phyloP scores from a whole-genome alignment of 2,113 vertebrate genomes.

The Camarhynchus parvulus region DNA sequence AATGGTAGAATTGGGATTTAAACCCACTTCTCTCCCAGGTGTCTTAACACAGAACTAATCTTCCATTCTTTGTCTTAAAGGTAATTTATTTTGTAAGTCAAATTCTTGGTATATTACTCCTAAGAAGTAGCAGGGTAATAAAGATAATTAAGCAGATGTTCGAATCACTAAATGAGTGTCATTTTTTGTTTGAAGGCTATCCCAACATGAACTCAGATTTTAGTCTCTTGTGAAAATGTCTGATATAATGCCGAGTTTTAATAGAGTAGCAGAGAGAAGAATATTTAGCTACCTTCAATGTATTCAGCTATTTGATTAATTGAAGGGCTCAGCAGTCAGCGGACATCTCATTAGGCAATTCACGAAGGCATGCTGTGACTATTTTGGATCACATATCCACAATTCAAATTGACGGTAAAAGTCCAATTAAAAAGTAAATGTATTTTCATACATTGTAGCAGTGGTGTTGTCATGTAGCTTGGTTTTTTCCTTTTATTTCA shows the following conservation, averaged over 20 bases:
- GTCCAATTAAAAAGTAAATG: slow-evolving; percentile 74
- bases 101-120: slow-evolving; percentile 30
- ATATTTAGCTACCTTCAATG: slow-evolving; percentile 39
- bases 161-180: slow-evolving; percentile 11
- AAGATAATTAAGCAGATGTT: slow-evolving; percentile 65
- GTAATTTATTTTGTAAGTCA: slow-evolving; percentile 57
- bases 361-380: slow-evolving; percentile 66
- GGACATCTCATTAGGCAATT: slow-evolving; percentile 78
- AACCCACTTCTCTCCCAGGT: slow-evolving; percentile 30
- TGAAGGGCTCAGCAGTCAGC: slow-evolving; percentile 61
- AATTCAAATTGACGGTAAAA: slow-evolving; percentile 55
- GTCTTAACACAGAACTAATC: slow-evolving; percentile 30
- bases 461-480: slow-evolving; percentile 32
- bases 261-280: slow-evolving; percentile 42
- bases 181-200: slow-evolving; percentile 62
- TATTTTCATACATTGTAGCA: slow-evolving; percentile 51
- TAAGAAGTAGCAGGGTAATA: slow-evolving; percentile 42
- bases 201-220: slow-evolving; percentile 56
- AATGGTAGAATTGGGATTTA: slow-evolving; percentile 16
- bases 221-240: slow-evolving; percentile 40
- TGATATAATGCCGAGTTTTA: slow-evolving; percentile 49
- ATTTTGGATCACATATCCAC: slow-evolving; percentile 57
- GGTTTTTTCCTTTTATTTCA: slow-evolving; percentile 33
- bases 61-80: slow-evolving; percentile 37
- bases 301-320: slow-evolving; percentile 69